Percentiles rank a stretch among this genome's conserved stretches.
Conservation (phyloP, 2,797 vertebrate species). For the Vespertilio murinus region DNA sequence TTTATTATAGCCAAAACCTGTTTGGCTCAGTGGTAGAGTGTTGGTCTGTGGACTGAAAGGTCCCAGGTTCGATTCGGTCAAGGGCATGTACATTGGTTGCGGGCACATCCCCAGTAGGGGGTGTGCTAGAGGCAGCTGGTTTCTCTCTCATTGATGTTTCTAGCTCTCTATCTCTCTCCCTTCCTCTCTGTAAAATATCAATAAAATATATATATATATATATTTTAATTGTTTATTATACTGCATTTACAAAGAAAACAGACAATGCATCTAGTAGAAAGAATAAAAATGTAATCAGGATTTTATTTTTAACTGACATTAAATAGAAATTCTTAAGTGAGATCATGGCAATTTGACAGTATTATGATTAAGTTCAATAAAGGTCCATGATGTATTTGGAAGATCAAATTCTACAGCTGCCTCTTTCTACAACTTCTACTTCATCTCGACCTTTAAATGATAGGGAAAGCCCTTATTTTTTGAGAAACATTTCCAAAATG, state of each 20-base stretch:
- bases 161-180: too few species aligned
- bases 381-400: background rate
- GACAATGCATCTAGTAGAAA: conserved; percentile 86
- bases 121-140: too few species aligned
- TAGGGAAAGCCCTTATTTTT: conserved; percentile 60
- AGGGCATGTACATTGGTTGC: too few species aligned
- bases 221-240: conserved; percentile 86
- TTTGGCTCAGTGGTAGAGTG: too few species aligned
- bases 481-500: conserved; percentile 26
- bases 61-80: too few species aligned
- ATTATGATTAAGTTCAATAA: conserved; percentile 68
- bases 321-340: conserved; percentile 84
- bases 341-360: conserved; percentile 70
- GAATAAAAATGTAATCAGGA: conserved; percentile 87
- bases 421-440: conserved; percentile 41
- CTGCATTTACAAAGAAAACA: conserved; percentile 82
- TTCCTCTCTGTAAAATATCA: too few species aligned
- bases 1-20: too few species aligned
- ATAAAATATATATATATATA: too few species aligned
- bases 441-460: conserved; percentile 61
- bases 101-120: too few species aligned
- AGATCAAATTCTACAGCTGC: conserved; percentile 59
- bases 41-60: too few species aligned
- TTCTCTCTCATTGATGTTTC: too few species aligned
- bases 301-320: conserved; percentile 80